phyloP scores from a whole-genome alignment of 2,113 vertebrate species.

The Microcebus lehilahytsara region DNA sequence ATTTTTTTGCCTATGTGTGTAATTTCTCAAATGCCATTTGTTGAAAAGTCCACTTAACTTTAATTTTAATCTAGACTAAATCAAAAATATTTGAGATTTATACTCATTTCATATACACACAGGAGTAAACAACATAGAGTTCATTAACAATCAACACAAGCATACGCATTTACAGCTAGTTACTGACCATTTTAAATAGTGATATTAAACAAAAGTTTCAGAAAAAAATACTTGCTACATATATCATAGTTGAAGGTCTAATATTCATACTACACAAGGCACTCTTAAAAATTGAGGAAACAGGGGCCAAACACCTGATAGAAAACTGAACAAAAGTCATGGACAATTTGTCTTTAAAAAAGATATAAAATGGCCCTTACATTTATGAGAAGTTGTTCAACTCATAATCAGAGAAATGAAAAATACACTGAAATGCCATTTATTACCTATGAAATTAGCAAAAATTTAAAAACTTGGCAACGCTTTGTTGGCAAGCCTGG shows the following conservation, averaged over 20 bases:
- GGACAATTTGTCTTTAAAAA: background rate
- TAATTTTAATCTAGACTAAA: constrained; percentile 14
- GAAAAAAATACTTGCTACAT: background rate
- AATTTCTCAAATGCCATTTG: background rate
- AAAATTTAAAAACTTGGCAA: constrained; percentile 28
- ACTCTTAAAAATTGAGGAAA: background rate
- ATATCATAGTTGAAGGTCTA: background rate
- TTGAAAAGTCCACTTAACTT: background rate
- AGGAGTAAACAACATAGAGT: background rate
- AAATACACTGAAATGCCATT: constrained; percentile 28
- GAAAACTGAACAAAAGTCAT: constrained; percentile 1
- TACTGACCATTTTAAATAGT: background rate
- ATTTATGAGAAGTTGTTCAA: constrained; percentile 3
- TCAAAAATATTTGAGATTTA: constrained; percentile 1
- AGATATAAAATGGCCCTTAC: background rate
- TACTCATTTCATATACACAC: background rate
- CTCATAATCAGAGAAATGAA: constrained; percentile 42
- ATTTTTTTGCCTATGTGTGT: background rate
- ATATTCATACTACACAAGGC: background rate
- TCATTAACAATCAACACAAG: background rate
- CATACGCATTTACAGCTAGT: background rate
- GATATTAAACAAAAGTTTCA: background rate
- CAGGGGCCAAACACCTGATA: background rate
- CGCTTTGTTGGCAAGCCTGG: background rate
- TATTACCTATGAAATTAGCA: constrained; percentile 22